Evolutionary conservation across 2,888 invertebrate genomes (phyloP).

Genomic region (Yponomeuta malinellus): DNA sequence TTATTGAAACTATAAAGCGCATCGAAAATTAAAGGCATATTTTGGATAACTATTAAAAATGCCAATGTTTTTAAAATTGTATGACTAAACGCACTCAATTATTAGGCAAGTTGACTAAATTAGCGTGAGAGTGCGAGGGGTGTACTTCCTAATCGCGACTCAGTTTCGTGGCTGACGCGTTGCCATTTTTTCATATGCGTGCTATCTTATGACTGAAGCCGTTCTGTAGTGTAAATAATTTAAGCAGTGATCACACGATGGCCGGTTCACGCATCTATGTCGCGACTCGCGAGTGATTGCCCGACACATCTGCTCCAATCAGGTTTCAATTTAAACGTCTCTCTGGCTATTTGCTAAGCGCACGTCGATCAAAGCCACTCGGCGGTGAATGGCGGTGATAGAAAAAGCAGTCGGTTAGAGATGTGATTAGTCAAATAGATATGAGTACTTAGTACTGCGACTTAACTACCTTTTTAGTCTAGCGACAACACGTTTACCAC

Average conservation of each 20-base stretch:
- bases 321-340: background rate
- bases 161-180: no score
- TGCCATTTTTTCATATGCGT: background rate
- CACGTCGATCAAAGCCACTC: background rate
- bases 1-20: no score
- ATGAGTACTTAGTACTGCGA: background rate
- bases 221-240: background rate
- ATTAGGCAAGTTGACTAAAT: no score
- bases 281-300: background rate
- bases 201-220: background rate
- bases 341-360: conserved; percentile 1
- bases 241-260: background rate
- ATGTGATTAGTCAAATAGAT: background rate
- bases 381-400: background rate
- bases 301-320: background rate
- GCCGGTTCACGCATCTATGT: background rate
- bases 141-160: no score
- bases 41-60: no score
- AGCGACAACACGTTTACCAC: no score
- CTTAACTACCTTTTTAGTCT: no score
- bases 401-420: background rate
- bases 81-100: no score
- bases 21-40: no score
- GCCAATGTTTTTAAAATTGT: no score
- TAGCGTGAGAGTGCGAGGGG: no score